Base-by-base conservation (phyloP, 1,140 invertebrate genomes). In the Laupala kohalensis region DNA sequence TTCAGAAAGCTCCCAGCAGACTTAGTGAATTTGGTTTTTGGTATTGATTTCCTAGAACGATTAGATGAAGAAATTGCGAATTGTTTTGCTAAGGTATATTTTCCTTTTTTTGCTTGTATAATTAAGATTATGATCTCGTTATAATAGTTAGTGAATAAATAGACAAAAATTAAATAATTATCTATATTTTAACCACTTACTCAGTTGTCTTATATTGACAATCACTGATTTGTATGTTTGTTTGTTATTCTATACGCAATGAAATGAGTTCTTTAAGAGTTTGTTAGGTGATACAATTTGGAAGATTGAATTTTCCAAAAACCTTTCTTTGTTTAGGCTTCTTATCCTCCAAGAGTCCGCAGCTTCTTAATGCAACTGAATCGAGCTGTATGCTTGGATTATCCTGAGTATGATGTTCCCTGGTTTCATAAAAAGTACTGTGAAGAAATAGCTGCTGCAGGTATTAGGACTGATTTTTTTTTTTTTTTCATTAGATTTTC, bases 371-470 rank as follows among this genome's bases (percentile, higher is more conserved):
- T 88, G 86, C 80, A 86, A 69, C 75, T 88, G 23, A 88, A 88
- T 78, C 79, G 87, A 70, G 82, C 85, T 5, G 85, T 88, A 12
- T 88, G 87, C 73, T 77, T 88, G 24, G 87, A 87, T 77, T 80
- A 86, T 75, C 86, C 87, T 0, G 83, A 87, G 76, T 78, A 80
- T 24, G 83, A 84, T 75, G 80, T 88, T 28, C 87, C 87, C 3
- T 88, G 87, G 87, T 88, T 88, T 75, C 87, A 88, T 78, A 81
- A 86, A 73, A 86, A 86, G 74, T 87, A 85, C 73, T 80, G 86
- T 37, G 79, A 87, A 76, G 83, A 79, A 74, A 30, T 77, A 13
- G 68, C 75, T 24, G 64, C 74, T 53, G 74, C 74, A 63, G 74
- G 78, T 79, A 71, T 37, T n/a, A n/a, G n/a, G n/a, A n/a, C n/a